Evolutionary conservation across 2,113 vertebrate genomes (phyloP).

Genomic region (Percopsis transmontana): DNA sequence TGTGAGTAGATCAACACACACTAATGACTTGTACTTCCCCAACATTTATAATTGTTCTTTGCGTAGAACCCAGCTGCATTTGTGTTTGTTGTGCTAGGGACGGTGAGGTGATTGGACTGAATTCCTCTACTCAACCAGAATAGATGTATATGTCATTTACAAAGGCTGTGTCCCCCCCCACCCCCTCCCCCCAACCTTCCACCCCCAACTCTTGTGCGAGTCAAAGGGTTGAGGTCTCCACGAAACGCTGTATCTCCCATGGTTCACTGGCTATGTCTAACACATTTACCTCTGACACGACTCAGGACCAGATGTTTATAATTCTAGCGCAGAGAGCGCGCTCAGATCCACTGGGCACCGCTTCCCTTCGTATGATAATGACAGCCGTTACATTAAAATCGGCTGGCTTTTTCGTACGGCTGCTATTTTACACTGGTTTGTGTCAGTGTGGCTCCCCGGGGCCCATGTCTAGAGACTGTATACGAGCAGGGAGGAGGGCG

Average conservation of each 20-base stretch:
- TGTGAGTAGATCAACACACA: conserved; percentile 15
- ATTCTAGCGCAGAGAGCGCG: conserved; percentile 64
- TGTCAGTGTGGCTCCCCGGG: conserved; percentile 85
- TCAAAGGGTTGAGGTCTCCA: conserved; percentile 64
- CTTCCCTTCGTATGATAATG: conserved; percentile 66
- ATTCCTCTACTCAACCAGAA: conserved; percentile 36
- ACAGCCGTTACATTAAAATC: conserved; percentile 70
- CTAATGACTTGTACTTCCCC: conserved; percentile 22
- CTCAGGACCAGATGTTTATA: conserved; percentile 76
- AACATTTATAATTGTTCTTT: conserved; percentile 37
- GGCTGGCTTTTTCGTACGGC: conserved; percentile 62
- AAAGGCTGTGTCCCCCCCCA: conserved; percentile 52
- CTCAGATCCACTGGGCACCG: conserved; percentile 58
- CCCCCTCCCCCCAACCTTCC: conserved; percentile 5
- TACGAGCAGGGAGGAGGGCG: conserved; percentile 30
- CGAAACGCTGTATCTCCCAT: conserved; percentile 68
- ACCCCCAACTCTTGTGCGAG: conserved; percentile 40
- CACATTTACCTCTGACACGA: conserved; percentile 72
- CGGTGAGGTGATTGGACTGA: conserved; percentile 50
- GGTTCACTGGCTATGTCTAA: conserved; percentile 69
- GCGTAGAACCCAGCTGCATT: conserved; percentile 36
- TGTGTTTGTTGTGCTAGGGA: conserved; percentile 45
- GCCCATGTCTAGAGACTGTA: conserved; percentile 83
- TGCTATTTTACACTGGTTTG: conserved; percentile 87
- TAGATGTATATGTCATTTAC: conserved; percentile 36